Conservation (phyloP, 2,113 vertebrate species). For the Brachyhypopomus occidentalis region DNA sequence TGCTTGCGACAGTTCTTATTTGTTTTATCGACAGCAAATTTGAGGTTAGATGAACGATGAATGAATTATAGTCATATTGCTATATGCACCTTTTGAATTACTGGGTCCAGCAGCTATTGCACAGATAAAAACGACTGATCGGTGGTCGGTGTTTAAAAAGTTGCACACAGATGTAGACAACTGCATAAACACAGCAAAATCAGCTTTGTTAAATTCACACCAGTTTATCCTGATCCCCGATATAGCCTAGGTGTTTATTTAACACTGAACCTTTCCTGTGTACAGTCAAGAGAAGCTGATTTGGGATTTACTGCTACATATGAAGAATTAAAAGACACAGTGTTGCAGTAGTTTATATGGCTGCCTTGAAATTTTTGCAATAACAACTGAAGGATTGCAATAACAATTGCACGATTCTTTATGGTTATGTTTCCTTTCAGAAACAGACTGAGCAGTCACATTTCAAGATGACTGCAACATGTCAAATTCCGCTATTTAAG, state of each 20-base stretch:
- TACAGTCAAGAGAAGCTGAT: background rate
- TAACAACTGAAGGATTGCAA: no score
- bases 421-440: background rate
- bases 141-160: background rate
- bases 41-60: background rate
- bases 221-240: slow-evolving; percentile 25
- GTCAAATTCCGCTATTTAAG: slow-evolving; percentile 33
- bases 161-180: background rate
- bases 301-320: background rate
- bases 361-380: background rate
- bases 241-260: background rate
- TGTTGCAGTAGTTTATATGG: background rate
- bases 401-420: background rate
- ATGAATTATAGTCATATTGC: slow-evolving; percentile 38
- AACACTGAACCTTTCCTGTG: slow-evolving; percentile 3
- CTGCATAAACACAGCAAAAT: slow-evolving; percentile 22
- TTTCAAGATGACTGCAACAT: slow-evolving; percentile 51
- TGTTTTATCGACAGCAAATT: background rate
- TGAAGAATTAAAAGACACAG: background rate
- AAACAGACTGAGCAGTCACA: slow-evolving; percentile 50
- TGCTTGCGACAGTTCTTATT: background rate
- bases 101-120: slow-evolving; percentile 45
- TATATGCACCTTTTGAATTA: slow-evolving; percentile 33
- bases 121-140: slow-evolving; percentile 19
- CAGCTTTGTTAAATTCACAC: background rate